Evolutionary conservation across 2,888 invertebrate species (phyloP).

Genomic region (Entomobrya proxima): DNA sequence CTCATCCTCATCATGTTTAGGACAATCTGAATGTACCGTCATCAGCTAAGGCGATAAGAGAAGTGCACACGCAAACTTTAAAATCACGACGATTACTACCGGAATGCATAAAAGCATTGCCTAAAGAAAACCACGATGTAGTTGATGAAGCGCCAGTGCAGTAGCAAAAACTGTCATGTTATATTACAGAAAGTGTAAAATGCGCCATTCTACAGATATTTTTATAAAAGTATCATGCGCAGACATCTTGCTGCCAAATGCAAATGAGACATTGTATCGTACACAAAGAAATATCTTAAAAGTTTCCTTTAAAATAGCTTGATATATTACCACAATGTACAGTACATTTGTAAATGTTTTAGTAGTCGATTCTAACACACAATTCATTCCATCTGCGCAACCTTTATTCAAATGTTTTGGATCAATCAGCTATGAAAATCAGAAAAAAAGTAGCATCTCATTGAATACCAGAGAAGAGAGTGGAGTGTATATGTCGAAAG

Average conservation of each 20-base stretch:
- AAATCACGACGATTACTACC: conserved; percentile 40
- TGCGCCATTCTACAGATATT: neutral
- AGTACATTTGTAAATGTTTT: neutral
- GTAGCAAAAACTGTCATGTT: conserved; percentile 65
- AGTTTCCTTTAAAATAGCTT: neutral
- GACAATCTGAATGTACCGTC: conserved; percentile 58
- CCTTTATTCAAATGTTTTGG: conserved; percentile 45
- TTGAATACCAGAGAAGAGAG: conserved; percentile 25
- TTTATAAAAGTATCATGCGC: conserved; percentile 38
- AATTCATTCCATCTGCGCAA: conserved; percentile 34
- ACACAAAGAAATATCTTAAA: no score
- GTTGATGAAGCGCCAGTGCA: conserved; percentile 63
- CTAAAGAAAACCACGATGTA: conserved; percentile 16
- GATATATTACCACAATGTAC: neutral
- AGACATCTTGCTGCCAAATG: conserved; percentile 41
- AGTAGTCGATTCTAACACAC: neutral
- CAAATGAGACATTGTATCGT: neutral
- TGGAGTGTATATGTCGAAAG: neutral
- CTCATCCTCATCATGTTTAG: conserved; percentile 42
- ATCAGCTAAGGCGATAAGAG: conserved; percentile 19
- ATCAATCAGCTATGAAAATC: conserved; percentile 51
- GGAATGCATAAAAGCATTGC: conserved; percentile 28
- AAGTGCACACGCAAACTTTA: conserved; percentile 7
- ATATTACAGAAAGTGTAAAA: conserved; percentile 41
- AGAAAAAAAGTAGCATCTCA: conserved; percentile 17